Base-by-base conservation (phyloP, 2,797 vertebrate genomes). In the Chelmon rostratus region DNA sequence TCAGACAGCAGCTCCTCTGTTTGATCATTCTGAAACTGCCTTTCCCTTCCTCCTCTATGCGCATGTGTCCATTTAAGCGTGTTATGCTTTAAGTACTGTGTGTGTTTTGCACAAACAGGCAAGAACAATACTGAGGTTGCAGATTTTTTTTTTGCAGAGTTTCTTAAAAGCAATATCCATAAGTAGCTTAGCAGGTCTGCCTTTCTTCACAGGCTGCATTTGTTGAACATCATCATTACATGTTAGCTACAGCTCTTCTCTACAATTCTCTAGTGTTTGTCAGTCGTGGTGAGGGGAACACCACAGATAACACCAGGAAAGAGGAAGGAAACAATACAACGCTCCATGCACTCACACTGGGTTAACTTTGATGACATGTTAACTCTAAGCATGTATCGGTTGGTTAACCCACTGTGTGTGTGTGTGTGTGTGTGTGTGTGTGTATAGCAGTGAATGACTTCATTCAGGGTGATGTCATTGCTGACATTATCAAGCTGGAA, bases 401-500 rank as follows among this genome's bases (percentile, higher is more conserved):
- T 54, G n/a, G 61, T 76, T 47, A 64, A 72, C 47, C 37, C 56
- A 21, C 15, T 59, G 25, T 73, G 37, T 72, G 12, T 28, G 50
- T 80, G n/a, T 54, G 25, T 66, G 49, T 31, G 37, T 9, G 18
- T 9, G 42, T 37, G 65, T 18, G 75, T 37, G n/a, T 31, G 23
- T 28, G 13, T 67, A 68, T 12, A 84, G 40, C 31, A 66, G 49
- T 91, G 90, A 93, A 94, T 96, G 88, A 97, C 95, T 94, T 97
- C 94, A 96, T 92, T 90, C 83, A 68, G 88, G 89, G 78, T 97
- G 96, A 97, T 94, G 94, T 97, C 96, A 97, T 90, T 74, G 87
- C 90, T 96, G 94, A 95, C 93, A 95, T 96, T 94, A 94, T 95
- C 87, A 90, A 90, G 85, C 31, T 57, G 87, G 88, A 96, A 85